Conservation (phyloP, 2,113 vertebrate genomes). For the Trichomycterus rosablanca region DNA sequence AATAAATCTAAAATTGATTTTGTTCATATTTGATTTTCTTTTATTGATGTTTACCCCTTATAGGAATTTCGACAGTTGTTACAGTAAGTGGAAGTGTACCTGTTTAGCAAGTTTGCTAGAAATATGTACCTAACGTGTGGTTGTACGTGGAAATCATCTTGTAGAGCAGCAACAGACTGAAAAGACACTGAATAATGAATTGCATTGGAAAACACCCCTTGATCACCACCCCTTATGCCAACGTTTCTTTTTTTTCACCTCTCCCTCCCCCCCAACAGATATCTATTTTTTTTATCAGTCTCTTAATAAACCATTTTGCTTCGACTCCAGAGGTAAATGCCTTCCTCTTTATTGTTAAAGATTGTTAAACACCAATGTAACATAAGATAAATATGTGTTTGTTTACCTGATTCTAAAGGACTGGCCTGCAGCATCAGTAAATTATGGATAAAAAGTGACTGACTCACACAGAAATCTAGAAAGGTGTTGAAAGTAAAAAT, state of each 20-base stretch:
- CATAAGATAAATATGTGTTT: no score
- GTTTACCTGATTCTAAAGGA: no score
- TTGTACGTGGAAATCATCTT: conserved; percentile 1
- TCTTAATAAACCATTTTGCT: conserved; percentile 66
- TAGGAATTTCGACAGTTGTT: conserved; percentile 5
- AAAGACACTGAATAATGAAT: conserved; percentile 16
- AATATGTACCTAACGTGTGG: conserved; percentile 9
- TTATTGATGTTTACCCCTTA: conserved; percentile 7
- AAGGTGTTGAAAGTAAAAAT: no score
- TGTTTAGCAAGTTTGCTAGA: conserved; percentile 17
- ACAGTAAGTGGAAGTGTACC: conserved; percentile 16
- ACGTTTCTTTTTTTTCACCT: conserved; percentile 36
- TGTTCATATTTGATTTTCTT: conserved; percentile 20
- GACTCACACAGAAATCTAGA: no score
- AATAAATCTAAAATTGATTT: conserved; percentile 12
- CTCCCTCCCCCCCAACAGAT: conserved; percentile 8
- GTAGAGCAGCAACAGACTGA: conserved; percentile 13
- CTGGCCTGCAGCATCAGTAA: no score
- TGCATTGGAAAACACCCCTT: conserved; percentile 33
- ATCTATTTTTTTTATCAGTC: conserved; percentile 46
- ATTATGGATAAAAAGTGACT: no score
- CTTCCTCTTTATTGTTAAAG: conserved; percentile 46
- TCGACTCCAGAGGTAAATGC: conserved; percentile 46
- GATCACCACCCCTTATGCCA: conserved; percentile 25
- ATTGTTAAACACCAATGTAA: no score